These are phyloP conservation scores for Kryptolebias ocellatus DNA, from an alignment of 2,797 vertebrate genomes.

Conservation along the genomic window DNA sequence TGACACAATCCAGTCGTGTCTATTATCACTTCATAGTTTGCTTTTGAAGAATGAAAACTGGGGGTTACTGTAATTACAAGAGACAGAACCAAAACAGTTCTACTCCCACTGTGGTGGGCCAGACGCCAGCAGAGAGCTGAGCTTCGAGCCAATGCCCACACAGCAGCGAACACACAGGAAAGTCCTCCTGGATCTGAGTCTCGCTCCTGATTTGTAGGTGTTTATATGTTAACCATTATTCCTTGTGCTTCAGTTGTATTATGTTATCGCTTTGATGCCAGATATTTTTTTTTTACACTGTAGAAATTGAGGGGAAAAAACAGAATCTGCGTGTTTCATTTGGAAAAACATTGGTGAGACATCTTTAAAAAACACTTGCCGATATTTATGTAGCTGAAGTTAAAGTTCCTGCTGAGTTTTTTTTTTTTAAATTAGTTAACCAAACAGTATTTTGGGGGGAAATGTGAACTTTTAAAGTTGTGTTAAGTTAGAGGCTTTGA, in stretches of 20 bases:
- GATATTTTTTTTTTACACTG: not conserved
- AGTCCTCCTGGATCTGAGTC: not conserved
- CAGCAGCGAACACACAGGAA: not conserved
- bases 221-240: not conserved
- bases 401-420: conserved; percentile 9
- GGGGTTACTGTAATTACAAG: conserved; percentile 48
- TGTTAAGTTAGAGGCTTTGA: conserved; percentile 8
- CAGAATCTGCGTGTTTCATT: not conserved
- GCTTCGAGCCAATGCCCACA: conserved; percentile 30
- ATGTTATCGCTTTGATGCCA: not conserved
- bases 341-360: conserved; percentile 1
- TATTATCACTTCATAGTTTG: conserved; percentile 57
- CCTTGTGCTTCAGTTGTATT: not conserved
- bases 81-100: conserved; percentile 58
- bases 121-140: conserved; percentile 35
- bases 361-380: conserved; percentile 6
- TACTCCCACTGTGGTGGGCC: conserved; percentile 44
- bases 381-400: conserved; percentile 11
- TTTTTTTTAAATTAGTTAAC: conserved; percentile 28
- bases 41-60: conserved; percentile 46
- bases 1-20: conserved; percentile 44
- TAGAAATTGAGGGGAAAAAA: not conserved
- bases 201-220: not conserved
- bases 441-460: conserved; percentile 9
- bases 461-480: conserved; percentile 27